These are phyloP conservation scores for Larimichthys polyactis DNA, from an alignment of 2,113 vertebrate genomes.

Conservation along the genomic window DNA sequence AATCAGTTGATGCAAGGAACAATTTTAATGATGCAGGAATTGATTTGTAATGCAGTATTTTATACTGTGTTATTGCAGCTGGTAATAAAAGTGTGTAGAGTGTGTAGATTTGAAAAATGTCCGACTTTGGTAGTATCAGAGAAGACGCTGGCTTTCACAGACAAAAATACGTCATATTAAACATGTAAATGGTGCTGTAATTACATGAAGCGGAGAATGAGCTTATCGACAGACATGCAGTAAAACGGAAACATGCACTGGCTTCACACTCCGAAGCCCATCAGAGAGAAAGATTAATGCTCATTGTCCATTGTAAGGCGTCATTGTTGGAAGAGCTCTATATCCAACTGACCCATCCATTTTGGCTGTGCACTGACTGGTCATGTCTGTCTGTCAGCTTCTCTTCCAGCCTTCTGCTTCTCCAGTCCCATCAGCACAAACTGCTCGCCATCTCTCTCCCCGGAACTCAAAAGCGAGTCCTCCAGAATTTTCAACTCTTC, in stretches of 20 bases:
- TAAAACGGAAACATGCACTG: background rate
- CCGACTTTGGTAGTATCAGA: background rate
- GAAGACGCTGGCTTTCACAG: background rate
- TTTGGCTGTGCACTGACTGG: conserved; percentile 1
- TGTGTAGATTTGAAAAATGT: background rate
- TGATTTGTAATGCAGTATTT: background rate
- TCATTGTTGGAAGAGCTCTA: background rate
- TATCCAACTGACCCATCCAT: conserved; percentile 15
- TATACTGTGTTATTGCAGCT: background rate
- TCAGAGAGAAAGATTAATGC: background rate
- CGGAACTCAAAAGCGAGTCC: background rate
- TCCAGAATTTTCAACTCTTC: conserved; percentile 18
- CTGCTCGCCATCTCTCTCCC: background rate
- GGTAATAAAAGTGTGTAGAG: background rate
- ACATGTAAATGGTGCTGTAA: background rate
- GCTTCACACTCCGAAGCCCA: background rate
- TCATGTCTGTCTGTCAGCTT: background rate
- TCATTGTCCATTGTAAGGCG: background rate
- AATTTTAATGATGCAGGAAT: background rate
- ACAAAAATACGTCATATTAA: background rate
- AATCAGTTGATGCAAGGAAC: background rate
- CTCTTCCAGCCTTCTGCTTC: background rate
- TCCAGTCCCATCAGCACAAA: conserved; percentile 6
- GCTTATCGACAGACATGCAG: background rate
- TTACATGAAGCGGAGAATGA: background rate